Conservation (phyloP, 2,113 vertebrate genomes). For the Corythornis madagascariensis region DNA sequence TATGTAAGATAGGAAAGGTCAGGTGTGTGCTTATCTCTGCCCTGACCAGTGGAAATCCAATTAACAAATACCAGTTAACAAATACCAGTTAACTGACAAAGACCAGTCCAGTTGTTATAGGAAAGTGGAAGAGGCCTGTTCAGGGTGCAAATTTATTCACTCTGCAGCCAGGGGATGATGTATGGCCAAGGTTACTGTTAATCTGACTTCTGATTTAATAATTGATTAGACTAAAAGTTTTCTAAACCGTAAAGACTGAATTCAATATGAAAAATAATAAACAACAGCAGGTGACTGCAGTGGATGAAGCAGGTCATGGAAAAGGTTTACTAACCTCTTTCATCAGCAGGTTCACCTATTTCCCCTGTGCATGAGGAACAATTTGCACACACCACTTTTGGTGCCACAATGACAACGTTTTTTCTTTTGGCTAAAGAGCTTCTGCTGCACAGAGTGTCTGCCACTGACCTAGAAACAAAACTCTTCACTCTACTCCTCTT, state of each 20-base stretch:
- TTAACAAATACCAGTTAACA: background rate
- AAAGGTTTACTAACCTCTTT: background rate
- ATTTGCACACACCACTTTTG: background rate
- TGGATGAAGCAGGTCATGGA: background rate
- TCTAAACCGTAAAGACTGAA: background rate
- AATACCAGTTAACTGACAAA: too few species aligned
- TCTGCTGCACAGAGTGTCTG: background rate
- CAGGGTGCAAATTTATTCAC: background rate
- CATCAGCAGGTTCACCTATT: background rate
- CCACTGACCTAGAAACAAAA: conserved; percentile 59
- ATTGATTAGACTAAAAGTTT: background rate
- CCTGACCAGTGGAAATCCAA: background rate
- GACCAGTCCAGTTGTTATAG: background rate
- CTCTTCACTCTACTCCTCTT: conserved; percentile 4
- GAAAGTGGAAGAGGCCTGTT: background rate
- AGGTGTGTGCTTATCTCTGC: background rate
- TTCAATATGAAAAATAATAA: background rate
- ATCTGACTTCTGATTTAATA: background rate
- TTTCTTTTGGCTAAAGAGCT: conserved; percentile 34
- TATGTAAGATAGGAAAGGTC: background rate
- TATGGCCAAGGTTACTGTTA: background rate
- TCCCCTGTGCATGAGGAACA: background rate
- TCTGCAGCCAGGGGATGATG: background rate
- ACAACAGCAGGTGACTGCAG: background rate
- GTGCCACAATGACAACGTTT: conserved; percentile 21